Conservation (phyloP, 1,140 invertebrate species). For the Cydia fagiglandana region DNA sequence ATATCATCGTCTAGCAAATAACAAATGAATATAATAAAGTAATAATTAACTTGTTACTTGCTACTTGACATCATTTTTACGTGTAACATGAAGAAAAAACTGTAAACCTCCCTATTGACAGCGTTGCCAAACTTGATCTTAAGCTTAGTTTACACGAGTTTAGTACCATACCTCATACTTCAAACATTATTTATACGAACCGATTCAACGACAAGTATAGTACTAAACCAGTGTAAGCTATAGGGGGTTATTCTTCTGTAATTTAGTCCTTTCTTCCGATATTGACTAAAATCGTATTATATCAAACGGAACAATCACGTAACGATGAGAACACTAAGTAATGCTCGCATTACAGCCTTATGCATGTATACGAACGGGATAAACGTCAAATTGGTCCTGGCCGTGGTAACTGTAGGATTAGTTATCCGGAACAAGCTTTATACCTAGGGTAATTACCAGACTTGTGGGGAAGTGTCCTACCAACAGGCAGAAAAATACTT, state of each 20-base stretch:
- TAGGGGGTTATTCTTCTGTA: neutral
- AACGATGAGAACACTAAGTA: slow-evolving; percentile 47
- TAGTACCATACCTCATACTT: too few species aligned
- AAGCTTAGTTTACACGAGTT: neutral
- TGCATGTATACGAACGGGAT: slow-evolving; percentile 75
- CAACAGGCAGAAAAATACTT: neutral
- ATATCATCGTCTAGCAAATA: neutral
- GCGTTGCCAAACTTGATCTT: neutral
- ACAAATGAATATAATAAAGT: slow-evolving; percentile 1
- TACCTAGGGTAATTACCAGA: slow-evolving; percentile 61
- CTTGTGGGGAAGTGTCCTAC: slow-evolving; percentile 1
- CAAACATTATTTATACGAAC: too few species aligned
- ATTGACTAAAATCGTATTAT: slow-evolving; percentile 17
- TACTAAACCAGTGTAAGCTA: neutral
- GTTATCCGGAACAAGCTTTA: slow-evolving; percentile 74
- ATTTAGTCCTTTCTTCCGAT: neutral
- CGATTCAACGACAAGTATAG: neutral
- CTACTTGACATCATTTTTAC: neutral
- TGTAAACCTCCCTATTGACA: too few species aligned
- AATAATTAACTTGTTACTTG: slow-evolving; percentile 11
- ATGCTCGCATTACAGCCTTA: slow-evolving; percentile 75
- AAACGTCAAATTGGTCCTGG: slow-evolving; percentile 65
- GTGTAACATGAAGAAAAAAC: neutral
- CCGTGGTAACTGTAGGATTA: slow-evolving; percentile 59
- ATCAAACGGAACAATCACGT: slow-evolving; percentile 35